These are phyloP conservation scores for Corythaeola cristata DNA, from an alignment of 2,113 vertebrate genomes.

Conservation along the genomic window DNA sequence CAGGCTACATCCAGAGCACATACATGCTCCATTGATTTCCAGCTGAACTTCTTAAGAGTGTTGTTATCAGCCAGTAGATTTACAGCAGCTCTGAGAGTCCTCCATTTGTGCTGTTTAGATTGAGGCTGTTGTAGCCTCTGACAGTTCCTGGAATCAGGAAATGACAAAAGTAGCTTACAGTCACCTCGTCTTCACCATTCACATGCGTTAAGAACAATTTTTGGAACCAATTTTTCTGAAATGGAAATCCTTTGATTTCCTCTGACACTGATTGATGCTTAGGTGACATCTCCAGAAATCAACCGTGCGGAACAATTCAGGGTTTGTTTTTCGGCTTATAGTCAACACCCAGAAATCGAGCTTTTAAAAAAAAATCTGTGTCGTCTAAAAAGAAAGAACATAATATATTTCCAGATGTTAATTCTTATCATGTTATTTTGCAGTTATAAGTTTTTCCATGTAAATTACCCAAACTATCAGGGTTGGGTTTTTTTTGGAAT, in stretches of 20 bases:
- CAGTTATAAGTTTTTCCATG: slow-evolving; percentile 18
- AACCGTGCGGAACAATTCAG: slow-evolving; percentile 40
- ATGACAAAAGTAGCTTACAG: not conserved
- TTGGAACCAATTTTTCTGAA: not conserved
- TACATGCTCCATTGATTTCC: not conserved
- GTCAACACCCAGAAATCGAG: slow-evolving; percentile 23
- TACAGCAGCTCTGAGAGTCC: not conserved
- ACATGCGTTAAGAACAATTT: not conserved
- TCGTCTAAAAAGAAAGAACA: not conserved
- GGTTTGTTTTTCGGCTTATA: slow-evolving; percentile 51
- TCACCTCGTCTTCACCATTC: not conserved
- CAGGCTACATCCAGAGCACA: not conserved
- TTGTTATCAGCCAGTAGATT: not conserved
- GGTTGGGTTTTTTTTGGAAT: not conserved
- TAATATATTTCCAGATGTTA: slow-evolving; percentile 33
- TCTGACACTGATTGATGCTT: slow-evolving; percentile 68
- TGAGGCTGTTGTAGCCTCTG: not conserved
- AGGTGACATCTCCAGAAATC: slow-evolving; percentile 75
- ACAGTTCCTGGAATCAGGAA: not conserved
- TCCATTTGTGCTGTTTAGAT: not conserved
- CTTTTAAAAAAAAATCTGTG: not conserved
- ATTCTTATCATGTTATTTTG: slow-evolving; percentile 38
- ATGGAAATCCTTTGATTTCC: slow-evolving; percentile 30
- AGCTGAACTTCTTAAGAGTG: not conserved
- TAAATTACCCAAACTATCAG: slow-evolving; percentile 17